Base-by-base conservation (phyloP, 2,113 vertebrate genomes). In the Urocitellus parryii region DNA sequence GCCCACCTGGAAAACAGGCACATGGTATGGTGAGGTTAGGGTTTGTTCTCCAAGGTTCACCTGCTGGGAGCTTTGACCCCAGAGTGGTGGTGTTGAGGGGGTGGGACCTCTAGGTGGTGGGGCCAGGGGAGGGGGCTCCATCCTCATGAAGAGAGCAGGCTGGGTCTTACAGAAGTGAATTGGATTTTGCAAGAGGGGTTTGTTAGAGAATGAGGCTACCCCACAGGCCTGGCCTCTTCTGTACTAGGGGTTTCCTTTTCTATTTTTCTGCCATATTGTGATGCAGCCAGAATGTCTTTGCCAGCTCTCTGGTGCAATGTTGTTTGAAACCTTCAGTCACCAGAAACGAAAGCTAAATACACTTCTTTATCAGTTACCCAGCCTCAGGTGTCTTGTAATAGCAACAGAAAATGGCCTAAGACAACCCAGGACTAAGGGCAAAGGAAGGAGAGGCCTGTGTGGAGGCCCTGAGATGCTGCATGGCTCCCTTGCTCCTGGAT, bases 1-100 rank as follows among this genome's bases (percentile, higher is more conserved):
- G 5, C 12, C 3, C 9, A 9, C 78, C 97, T 96, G 90, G 80
- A 97, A 94, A 95, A 91, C 37, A 96, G 67, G 65, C 5, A 6
- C 10, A 25, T 12, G 58, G 5, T 17, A 34, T 25, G 37, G 32
- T 4, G 39, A 37, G 27, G 25, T 13, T 7, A 25, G 14, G 24
- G 45, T 10, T 29, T 53, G 34, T 67, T 34, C 45, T 67, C 8
- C 4, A 0, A 17, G 8, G 80, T 29, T 84, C 12, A 8, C 18
- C 6, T 53, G 42, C 58, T 65, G 58, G 80, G 48, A 37, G 32
- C n/a, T 37, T 27, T 25, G 58, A 17, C 61, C 18, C 24, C n/a
- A 56, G 45, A 6, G 20, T 39, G 37, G n/a, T 48, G 67, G 39
- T 34, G 68, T 34, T 48, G 79, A 68, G 68, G 20, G 61, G 53